Base-by-base conservation (phyloP, 1,140 invertebrate species). In the Leptopilina clavipes region DNA sequence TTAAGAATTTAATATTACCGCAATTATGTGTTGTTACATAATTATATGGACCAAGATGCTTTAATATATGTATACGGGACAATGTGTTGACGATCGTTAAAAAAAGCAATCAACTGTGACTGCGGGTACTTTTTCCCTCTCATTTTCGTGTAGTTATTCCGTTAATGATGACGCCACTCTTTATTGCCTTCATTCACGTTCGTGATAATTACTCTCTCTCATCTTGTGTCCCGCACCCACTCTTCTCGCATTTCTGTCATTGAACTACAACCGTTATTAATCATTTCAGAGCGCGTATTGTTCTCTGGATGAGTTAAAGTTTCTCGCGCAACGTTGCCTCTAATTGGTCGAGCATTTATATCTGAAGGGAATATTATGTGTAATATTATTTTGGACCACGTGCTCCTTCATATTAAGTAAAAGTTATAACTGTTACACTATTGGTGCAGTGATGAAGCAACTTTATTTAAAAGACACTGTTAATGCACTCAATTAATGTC, bases 181-280 rank as follows among this genome's bases (percentile, higher is more conserved):
- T 82, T 77, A 80, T 84, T 84, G 80, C 71, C 44, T 40, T 70
- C 78, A 80, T 84, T 80, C 82, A 76, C 78, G 71, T 77, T 48
- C 72, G 70, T 81, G 78, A 83, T 83, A 84, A 84, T 84, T 84
- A 84, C 75, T 74, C 71, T 80, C 75, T 76, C 71, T 80, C 75
- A 48, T 83, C 48, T 56, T 40, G 2, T 40, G 5, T 76, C 73
- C 73, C 65, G 74, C 65, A 72, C 73, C 78, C 75, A 31, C 25
- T 31, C 73, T 18, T 74, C 48, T 71, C 76, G 70, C 70, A 76
- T 80, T 75, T 71, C 76, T 80, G 70, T 73, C 77, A 17, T 70
- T 45, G n/a, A 54, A 54, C 52, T 54, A 40, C 9, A 31, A 9
- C 17, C 52, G 43, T 22, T 71, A 17, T 25, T 7, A 52, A 12